Conservation (phyloP, 2,888 invertebrate species). For the Tinea trinotella region DNA sequence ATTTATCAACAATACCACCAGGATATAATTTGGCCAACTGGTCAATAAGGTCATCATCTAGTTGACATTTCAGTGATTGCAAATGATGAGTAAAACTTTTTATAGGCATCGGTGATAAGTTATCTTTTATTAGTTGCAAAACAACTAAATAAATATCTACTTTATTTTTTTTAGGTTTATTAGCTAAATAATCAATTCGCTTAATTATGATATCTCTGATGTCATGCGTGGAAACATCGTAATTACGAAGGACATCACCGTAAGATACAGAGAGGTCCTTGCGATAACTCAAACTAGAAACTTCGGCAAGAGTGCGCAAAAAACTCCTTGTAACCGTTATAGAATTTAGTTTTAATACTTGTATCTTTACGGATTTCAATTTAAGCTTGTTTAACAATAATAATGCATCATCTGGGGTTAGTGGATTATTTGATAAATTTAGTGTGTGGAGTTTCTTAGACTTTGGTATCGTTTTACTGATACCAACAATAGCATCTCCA, state of each 20-base stretch:
- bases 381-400: constrained; percentile 34
- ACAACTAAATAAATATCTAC: constrained; percentile 38
- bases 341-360: constrained; percentile 38
- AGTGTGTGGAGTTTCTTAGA: constrained; percentile 37
- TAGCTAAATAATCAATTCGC: constrained; percentile 38
- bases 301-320: constrained; percentile 27
- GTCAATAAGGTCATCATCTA: constrained; percentile 37
- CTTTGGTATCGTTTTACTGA: constrained; percentile 29
- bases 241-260: constrained; percentile 32
- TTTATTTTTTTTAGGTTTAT: constrained; percentile 32
- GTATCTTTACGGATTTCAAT: constrained; percentile 30
- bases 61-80: constrained; percentile 25
- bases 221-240: constrained; percentile 30
- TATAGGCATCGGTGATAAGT: constrained; percentile 26
- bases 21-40: constrained; percentile 35
- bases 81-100: constrained; percentile 33
- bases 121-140: constrained; percentile 36
- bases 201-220: constrained; percentile 39
- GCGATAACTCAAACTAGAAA: constrained; percentile 31
- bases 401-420: constrained; percentile 37
- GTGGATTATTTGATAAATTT: constrained; percentile 44
- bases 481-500: constrained; percentile 31
- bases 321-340: constrained; percentile 36
- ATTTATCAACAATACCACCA: constrained; percentile 31
- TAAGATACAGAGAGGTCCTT: constrained; percentile 33